Percentiles rank a stretch among this genome's conserved stretches.
Conservation (phyloP, 1,140 invertebrate species). For the Eciton burchellii region DNA sequence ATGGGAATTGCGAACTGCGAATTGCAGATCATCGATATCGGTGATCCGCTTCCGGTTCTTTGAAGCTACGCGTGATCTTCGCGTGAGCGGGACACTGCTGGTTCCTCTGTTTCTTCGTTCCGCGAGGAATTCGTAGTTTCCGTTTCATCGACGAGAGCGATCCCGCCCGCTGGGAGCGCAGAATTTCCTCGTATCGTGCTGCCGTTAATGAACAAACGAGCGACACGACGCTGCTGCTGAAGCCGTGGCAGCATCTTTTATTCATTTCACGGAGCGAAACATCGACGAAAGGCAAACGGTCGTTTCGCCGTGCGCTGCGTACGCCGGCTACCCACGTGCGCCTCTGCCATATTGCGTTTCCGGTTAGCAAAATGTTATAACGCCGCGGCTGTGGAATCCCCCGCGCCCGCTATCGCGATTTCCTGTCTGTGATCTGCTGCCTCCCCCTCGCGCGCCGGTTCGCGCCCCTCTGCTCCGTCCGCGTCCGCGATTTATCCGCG, state of each 20-base stretch:
- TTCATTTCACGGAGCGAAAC: constrained; percentile 77
- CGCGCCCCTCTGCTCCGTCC: neutral
- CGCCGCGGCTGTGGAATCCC: constrained; percentile 63
- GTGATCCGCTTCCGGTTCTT: neutral
- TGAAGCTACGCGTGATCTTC: neutral
- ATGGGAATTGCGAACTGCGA: neutral
- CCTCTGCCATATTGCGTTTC: constrained; percentile 74
- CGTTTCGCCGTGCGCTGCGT: constrained; percentile 65
- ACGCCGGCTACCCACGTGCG: constrained; percentile 66
- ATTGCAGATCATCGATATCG: too few relatives aligned
- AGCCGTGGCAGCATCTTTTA: constrained; percentile 75
- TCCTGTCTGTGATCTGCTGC: constrained; percentile 76
- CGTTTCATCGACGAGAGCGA: too few relatives aligned
- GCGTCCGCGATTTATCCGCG: constrained; percentile 8
- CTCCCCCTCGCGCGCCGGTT: constrained; percentile 19
- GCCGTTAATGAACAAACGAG: constrained; percentile 73
- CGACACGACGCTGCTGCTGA: constrained; percentile 52
- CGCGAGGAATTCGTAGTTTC: neutral
- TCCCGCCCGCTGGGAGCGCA: neutral
- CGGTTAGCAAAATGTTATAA: constrained; percentile 75
- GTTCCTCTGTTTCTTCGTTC: neutral
- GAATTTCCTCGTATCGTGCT: constrained; percentile 49
- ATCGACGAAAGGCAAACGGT: constrained; percentile 62
- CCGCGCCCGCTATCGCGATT: constrained; percentile 71
- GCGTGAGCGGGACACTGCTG: neutral